Evolutionary conservation across 1,140 invertebrate species (phyloP), one percentile per base, ranked within the genome.

Genomic region (Eriosoma lanigerum): DNA sequence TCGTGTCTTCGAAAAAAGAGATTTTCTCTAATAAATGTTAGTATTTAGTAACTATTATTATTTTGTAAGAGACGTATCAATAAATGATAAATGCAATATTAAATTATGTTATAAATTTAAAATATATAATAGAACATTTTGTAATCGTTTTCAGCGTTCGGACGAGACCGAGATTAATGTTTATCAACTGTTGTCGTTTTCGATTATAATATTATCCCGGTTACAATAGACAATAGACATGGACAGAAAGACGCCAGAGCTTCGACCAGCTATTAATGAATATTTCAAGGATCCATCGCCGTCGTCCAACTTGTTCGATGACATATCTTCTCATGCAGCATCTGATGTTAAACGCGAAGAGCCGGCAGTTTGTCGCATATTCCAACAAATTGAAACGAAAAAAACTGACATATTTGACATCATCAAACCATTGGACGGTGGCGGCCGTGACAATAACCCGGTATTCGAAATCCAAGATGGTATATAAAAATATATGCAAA

Each of bases 271-370:
- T 0, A 78, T 78, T 13, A 78, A 78, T 19, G 75, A 78, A 19
- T 78, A 78, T n/a, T 78, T 78, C 19, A 78, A 78, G n/a, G 56
- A 78, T 17, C 75, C 75, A 12, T 78, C 75, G 3, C 75, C 75
- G 13, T 78, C 75, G 1, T 60, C 75, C 12, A 46, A 78, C 17
- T 60, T 78, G 17, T 78, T 78, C 0, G 75, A 78, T 13, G 12
- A 78, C 44, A 78, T 78, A 60, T 78, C 75, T 2, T 78, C 75
- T 5, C 75, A 78, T 2, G 75, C 75, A 3, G 5, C 54, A 29
- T 48, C 54, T 3, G 75, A 78, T 9, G 19, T 15, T 12, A 78
- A 62, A 60, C 75, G 75, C 29, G 75, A 78, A 62, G 75, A 78
- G 46, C 75, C 75, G 0, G 54, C 75, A 1, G 75, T 78, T n/a